phyloP scores from a whole-genome alignment of 2,113 vertebrate species.

The Capra hircus region DNA sequence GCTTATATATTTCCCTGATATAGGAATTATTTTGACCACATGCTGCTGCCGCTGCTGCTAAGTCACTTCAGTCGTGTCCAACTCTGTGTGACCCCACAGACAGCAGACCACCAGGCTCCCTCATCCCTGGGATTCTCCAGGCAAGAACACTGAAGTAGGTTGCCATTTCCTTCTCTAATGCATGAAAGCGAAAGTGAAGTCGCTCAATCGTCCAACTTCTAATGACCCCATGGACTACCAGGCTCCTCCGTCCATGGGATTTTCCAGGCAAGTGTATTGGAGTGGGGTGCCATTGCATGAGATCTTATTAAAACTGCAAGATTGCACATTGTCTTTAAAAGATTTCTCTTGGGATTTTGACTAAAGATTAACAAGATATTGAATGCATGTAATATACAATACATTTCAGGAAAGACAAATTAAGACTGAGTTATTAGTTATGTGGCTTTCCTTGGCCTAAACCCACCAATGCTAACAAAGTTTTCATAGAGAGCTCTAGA shows the following conservation, averaged over 20 bases:
- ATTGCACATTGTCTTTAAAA: background rate
- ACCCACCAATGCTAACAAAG: background rate
- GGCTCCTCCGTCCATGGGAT: too few relatives aligned
- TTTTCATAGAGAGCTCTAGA: background rate
- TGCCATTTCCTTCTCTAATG: too few relatives aligned
- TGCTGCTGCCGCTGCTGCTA: too few relatives aligned
- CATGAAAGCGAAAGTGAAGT: too few relatives aligned
- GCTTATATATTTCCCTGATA: background rate
- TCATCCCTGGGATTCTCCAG: too few relatives aligned
- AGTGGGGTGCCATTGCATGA: background rate
- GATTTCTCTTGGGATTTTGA: background rate
- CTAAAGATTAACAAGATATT: background rate
- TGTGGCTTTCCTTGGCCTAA: background rate
- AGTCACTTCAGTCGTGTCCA: too few relatives aligned
- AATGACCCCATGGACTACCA: too few relatives aligned
- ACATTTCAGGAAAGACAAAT: background rate
- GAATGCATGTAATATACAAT: background rate
- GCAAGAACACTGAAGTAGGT: too few relatives aligned
- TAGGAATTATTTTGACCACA: background rate
- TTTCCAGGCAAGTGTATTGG: too few relatives aligned
- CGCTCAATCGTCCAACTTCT: fast-evolving
- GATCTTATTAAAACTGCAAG: background rate
- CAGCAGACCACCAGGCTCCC: too few relatives aligned
- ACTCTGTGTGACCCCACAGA: too few relatives aligned
- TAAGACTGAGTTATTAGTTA: background rate